Evolutionary conservation across 2,113 vertebrate genomes (phyloP).

Genomic region (Alosa alosa): DNA sequence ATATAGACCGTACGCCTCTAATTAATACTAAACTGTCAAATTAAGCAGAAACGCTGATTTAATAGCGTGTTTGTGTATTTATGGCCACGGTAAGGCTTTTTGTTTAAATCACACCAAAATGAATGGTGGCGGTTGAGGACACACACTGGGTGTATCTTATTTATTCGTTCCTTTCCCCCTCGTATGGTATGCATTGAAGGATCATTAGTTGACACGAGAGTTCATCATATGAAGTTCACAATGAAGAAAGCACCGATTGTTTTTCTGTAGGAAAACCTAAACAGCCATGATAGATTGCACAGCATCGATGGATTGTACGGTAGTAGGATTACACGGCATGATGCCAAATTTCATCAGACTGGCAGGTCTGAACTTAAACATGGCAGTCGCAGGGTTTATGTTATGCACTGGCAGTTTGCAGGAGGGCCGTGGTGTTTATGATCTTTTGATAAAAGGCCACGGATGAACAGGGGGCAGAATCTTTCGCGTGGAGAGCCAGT

Average conservation of each 20-base stretch:
- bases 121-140: background rate
- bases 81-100: background rate
- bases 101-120: constrained; percentile 23
- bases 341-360: background rate
- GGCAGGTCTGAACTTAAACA: background rate
- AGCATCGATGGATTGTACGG: background rate
- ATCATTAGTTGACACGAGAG: background rate
- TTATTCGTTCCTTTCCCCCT: background rate
- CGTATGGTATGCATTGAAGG: background rate
- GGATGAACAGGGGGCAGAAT: background rate
- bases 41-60: constrained; percentile 48
- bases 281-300: background rate
- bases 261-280: background rate
- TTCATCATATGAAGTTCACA: background rate
- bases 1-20: constrained; percentile 36
- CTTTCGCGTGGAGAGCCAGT: background rate
- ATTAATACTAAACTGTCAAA: constrained; percentile 51
- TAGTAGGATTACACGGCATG: background rate
- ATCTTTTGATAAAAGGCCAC: constrained; percentile 4
- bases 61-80: constrained; percentile 22
- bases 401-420: background rate
- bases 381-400: background rate
- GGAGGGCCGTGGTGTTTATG: background rate
- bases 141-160: background rate
- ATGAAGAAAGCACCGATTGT: background rate